These are phyloP conservation scores for Armadillidium nasatum DNA, from an alignment of 1,140 invertebrate species.

Conservation along the genomic window DNA sequence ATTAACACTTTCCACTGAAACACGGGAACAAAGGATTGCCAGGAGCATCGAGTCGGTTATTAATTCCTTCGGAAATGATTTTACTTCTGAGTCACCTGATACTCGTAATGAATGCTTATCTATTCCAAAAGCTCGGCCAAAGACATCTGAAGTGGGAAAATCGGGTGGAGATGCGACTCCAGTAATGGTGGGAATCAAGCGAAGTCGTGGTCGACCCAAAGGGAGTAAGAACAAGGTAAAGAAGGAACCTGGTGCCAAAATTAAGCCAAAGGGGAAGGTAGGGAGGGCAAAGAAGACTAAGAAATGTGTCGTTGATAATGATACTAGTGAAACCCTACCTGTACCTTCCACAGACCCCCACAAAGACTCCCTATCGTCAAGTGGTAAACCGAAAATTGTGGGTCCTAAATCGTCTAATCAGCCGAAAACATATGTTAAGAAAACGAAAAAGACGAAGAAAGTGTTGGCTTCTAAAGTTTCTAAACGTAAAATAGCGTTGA, in stretches of 20 bases:
- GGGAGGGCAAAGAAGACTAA: slow-evolving; percentile 21
- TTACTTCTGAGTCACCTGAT: not conserved
- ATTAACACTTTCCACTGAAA: not conserved
- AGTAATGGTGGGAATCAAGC: not conserved
- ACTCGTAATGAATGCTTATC: not conserved
- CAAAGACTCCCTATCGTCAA: no score
- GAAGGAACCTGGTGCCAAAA: slow-evolving; percentile 21
- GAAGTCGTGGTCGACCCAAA: slow-evolving; percentile 34
- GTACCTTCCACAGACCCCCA: no score
- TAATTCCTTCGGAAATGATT: not conserved
- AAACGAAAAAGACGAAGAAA: slow-evolving; percentile 33
- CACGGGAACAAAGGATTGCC: not conserved
- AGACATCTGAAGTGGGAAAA: not conserved
- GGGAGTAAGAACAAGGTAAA: slow-evolving; percentile 43
- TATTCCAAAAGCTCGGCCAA: not conserved
- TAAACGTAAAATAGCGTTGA: slow-evolving; percentile 30
- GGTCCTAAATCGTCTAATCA: slow-evolving; percentile 21
- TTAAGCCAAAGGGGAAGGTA: not conserved
- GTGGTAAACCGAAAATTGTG: slow-evolving; percentile 25
- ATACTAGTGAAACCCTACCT: no score
- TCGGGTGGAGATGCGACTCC: not conserved
- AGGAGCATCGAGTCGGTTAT: not conserved
- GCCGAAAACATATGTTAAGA: slow-evolving; percentile 23
- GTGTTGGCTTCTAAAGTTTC: slow-evolving; percentile 32
- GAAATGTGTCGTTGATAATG: no score